Conservation (phyloP, 2,113 vertebrate species). For the Rhodinocichla rosea region DNA sequence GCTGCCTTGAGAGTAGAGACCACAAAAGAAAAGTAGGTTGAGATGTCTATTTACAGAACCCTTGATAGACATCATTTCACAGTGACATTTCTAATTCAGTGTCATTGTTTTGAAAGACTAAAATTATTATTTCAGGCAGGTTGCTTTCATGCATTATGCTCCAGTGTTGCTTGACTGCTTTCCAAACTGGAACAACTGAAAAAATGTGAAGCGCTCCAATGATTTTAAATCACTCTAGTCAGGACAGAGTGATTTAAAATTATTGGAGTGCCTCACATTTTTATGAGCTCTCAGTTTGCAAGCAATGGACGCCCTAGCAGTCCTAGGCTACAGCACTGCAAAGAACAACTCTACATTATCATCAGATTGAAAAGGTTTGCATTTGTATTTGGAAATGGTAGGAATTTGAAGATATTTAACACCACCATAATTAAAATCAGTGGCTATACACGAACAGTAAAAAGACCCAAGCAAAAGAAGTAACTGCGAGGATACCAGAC, state of each 20-base stretch:
- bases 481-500: neutral
- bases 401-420: neutral
- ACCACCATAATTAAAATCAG: neutral
- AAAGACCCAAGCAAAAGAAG: neutral
- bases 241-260: slow-evolving; percentile 36
- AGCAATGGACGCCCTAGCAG: neutral
- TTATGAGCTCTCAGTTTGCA: slow-evolving; percentile 15
- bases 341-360: neutral
- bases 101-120: neutral
- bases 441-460: neutral
- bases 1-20: neutral
- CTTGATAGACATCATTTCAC: neutral
- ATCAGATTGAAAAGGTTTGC: neutral
- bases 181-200: slow-evolving; percentile 30
- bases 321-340: neutral
- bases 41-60: slow-evolving; percentile 14
- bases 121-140: slow-evolving; percentile 29
- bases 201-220: slow-evolving; percentile 36
- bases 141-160: slow-evolving; percentile 4
- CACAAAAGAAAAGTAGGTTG: neutral
- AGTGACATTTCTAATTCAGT: neutral
- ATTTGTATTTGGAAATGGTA: neutral
- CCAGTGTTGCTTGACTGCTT: slow-evolving; percentile 1
- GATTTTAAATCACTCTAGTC: slow-evolving; percentile 22
- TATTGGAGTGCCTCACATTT: slow-evolving; percentile 29